Evolutionary conservation across 2,113 vertebrate genomes (phyloP).

Genomic region (Ptychochromis oligacanthus): DNA sequence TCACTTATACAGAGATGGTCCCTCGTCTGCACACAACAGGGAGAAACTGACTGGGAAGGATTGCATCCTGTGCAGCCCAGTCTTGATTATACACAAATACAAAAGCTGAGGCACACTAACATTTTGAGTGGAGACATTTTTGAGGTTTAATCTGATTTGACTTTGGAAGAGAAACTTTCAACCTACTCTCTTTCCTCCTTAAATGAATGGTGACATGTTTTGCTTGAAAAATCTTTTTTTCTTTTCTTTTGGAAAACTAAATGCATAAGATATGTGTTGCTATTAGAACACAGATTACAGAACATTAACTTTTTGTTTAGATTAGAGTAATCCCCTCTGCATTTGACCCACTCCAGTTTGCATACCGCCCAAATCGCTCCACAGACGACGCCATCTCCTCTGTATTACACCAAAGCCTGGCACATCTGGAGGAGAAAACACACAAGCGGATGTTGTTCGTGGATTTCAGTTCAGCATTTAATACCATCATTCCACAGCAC

Average conservation of each 20-base stretch:
- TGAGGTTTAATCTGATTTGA: slow-evolving; percentile 16
- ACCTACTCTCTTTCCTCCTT: not conserved
- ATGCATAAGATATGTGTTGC: not conserved
- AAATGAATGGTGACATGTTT: not conserved
- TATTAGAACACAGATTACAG: not conserved
- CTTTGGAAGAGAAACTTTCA: slow-evolving; percentile 6
- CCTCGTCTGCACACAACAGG: not conserved
- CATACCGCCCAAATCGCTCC: no score
- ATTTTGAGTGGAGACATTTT: not conserved
- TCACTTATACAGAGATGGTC: not conserved
- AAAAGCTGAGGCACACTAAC: not conserved
- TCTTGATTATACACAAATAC: slow-evolving; percentile 9
- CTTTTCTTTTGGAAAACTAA: not conserved
- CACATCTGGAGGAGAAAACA: no score
- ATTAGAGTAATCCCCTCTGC: no score
- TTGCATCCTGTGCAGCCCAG: not conserved
- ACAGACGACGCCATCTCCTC: no score
- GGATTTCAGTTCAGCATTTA: no score
- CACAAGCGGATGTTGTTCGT: no score
- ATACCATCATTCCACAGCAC: no score
- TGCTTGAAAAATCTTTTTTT: not conserved
- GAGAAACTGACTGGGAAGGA: not conserved
- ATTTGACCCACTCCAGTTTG: no score
- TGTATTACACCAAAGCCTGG: no score
- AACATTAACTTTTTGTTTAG: not conserved